Conservation (phyloP, 2,797 vertebrate genomes). For the Oreochromis mossambicus region DNA sequence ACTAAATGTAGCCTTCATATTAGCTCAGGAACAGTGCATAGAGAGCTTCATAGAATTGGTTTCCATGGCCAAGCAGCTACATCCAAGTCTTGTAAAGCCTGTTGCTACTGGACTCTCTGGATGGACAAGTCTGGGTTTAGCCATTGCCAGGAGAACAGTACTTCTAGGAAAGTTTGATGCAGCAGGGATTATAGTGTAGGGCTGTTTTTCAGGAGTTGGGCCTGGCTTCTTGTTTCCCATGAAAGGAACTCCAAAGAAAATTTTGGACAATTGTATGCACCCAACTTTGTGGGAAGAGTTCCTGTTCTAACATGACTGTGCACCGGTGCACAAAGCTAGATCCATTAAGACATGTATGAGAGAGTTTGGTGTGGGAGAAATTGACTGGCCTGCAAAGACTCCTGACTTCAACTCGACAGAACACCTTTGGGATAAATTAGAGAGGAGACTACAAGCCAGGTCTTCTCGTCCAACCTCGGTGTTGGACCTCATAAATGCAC, state of each 20-base stretch:
- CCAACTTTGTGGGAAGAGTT: background rate
- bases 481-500: background rate
- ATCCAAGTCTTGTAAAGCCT: background rate
- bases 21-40: background rate
- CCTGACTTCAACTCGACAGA: background rate
- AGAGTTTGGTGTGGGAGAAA: background rate
- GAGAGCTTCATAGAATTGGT: background rate
- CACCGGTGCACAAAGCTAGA: background rate
- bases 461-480: background rate
- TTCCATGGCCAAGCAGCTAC: background rate
- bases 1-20: background rate
- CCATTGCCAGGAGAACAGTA: background rate
- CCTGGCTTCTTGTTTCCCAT: background rate
- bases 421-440: background rate
- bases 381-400: background rate
- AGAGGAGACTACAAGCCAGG: background rate
- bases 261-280: background rate
- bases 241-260: background rate
- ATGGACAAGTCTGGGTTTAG: background rate
- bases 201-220: background rate
- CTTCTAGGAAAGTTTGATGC: background rate
- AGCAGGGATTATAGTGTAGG: background rate
- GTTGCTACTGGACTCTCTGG: background rate
- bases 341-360: background rate
- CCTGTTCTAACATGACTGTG: background rate